Evolutionary conservation across 1,140 invertebrate species (phyloP), one percentile per base, ranked within the genome.

Genomic region (Pogonomyrmex barbatus): DNA sequence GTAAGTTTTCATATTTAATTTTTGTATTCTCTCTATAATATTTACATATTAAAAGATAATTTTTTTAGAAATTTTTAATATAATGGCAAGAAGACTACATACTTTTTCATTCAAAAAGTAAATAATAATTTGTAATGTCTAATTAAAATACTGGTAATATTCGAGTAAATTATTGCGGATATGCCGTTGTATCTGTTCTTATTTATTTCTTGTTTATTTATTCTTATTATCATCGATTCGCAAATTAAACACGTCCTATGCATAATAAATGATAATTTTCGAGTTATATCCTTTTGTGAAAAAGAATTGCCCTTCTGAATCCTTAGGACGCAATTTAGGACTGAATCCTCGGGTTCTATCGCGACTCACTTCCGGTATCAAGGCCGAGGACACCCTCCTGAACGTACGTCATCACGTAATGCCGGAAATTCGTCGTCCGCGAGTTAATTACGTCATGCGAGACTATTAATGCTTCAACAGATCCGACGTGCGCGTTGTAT

Each of bases 371-470:
- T 83, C 79, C 56, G 52, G 56, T 83, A 83, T 75, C 42, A 82
- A 60, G 30, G 10, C 24, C 4, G 24, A 71, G 47, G 17, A 60
- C 84, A 58, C 56, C 78, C 54, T 71, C 62, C 42, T 70, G 47
- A 65, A 54, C 67, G 67, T 87, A 87, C 68, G 82, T 91, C 70
- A 89, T 86, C 81, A 33, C 45, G 47, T 92, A 91, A 92, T 90
- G 76, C 89, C 76, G 86, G 86, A 92, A 93, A 92, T 92, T 93
- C 88, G 90, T 86, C 88, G 89, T 81, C 79, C 87, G 85, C 89
- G 79, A 93, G 89, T 92, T 94, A 93, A 94, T 94, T 94, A 93
- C 91, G 88, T 91, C 86, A 92, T 71, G 77, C 81, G 88, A 90
- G 91, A 93, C 91, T 93, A 93, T 93, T 93, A 93, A 94, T 92